phyloP scores from a whole-genome alignment of 2,888 invertebrate genomes.

The Leptinotarsa rubiginosa region DNA sequence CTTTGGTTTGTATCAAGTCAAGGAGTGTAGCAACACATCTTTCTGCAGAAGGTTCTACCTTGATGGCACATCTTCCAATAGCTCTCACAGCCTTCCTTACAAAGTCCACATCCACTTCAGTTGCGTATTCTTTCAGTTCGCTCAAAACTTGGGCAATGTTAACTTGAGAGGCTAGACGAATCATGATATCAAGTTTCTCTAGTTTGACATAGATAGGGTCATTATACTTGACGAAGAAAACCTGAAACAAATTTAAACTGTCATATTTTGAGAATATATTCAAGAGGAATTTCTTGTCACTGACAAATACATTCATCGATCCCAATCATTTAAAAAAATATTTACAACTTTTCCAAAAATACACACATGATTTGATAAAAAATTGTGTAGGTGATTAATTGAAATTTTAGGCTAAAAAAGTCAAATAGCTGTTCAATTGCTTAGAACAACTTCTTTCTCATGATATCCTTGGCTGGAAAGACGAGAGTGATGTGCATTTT shows the following conservation, averaged over 20 bases:
- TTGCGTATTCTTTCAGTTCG: conserved; percentile 98
- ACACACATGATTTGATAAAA: too few relatives aligned
- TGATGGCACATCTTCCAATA: conserved; percentile 98
- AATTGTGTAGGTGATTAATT: too few relatives aligned
- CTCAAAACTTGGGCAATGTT: conserved; percentile 98
- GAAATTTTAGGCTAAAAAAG: background rate
- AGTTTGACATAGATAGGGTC: conserved; percentile 99
- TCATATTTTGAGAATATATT: too few relatives aligned
- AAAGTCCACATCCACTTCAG: conserved; percentile 99
- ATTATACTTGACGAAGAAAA: conserved; percentile 99
- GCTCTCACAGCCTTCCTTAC: conserved; percentile 98
- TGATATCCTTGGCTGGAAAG: too few relatives aligned
- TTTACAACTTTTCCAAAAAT: too few relatives aligned
- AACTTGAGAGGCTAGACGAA: conserved; percentile 95
- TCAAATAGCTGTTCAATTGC: background rate
- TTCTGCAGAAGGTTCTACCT: conserved; percentile 97
- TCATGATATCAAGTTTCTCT: conserved; percentile 99
- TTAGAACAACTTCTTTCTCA: too few relatives aligned
- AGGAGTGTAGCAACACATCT: conserved; percentile 97
- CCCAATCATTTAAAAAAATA: too few relatives aligned
- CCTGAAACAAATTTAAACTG: conserved; percentile 62
- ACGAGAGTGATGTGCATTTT: too few relatives aligned
- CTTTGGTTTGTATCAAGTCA: conserved; percentile 99
- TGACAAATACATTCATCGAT: too few relatives aligned
- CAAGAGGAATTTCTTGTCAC: too few relatives aligned